Evolutionary conservation across 1,140 invertebrate genomes (phyloP).

Genomic region (Odontomachus brunneus): DNA sequence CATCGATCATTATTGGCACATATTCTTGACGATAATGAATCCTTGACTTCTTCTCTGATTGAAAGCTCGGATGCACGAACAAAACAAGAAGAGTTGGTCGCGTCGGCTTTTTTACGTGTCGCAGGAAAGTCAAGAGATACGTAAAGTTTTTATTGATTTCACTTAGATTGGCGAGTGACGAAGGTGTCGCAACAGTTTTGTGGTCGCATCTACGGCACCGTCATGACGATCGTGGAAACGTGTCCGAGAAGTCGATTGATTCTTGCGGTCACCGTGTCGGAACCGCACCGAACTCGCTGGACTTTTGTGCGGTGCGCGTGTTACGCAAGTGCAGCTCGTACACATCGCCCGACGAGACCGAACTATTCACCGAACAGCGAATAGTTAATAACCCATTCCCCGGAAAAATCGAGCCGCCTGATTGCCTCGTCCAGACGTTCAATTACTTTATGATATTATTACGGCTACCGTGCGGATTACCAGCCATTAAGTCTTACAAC

Average conservation of each 20-base stretch:
- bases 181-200: not conserved
- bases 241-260: not conserved
- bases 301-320: not conserved
- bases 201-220: not conserved
- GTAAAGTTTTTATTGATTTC: not conserved
- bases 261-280: not conserved
- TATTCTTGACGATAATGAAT: slow-evolving; percentile 14
- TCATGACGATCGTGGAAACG: not conserved
- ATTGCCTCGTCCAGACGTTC: too few relatives aligned
- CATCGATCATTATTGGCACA: slow-evolving; percentile 31
- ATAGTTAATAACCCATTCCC: not conserved
- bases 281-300: not conserved
- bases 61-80: not conserved
- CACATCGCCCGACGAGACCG: too few relatives aligned
- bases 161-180: not conserved
- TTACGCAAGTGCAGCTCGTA: not conserved
- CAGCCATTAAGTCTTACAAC: not conserved
- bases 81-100: too few relatives aligned
- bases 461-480: not conserved
- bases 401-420: too few relatives aligned
- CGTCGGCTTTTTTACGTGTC: too few relatives aligned
- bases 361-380: too few relatives aligned
- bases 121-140: too few relatives aligned
- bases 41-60: slow-evolving; percentile 16
- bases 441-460: not conserved